Evolutionary conservation across 2,113 vertebrate genomes (phyloP), one percentile per base, ranked within the genome.

Genomic region (Meriones unguiculatus): DNA sequence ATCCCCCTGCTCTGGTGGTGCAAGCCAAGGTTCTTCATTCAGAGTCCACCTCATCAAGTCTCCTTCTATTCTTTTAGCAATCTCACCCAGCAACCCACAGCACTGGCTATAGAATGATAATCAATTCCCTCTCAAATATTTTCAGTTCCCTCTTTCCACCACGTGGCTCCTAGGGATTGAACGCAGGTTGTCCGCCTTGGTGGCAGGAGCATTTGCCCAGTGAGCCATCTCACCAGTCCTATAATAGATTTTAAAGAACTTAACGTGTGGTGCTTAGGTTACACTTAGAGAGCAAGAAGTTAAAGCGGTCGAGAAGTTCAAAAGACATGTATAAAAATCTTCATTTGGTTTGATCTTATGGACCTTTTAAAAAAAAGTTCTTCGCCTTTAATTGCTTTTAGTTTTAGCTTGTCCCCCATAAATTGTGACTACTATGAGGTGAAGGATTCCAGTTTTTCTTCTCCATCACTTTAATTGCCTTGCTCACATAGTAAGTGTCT

Each of bases 361-460:
- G 11, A 30, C 0, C 25, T 28, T 17, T 32, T 20, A 57, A 57
- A 57, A 57, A 90, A 54, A 88, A 67, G 3, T 10, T 70, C 14
- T 81, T 93, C 46, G 7, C 69, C 18, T 75, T 62, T 54, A 54
- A 50, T 69, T 69, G 1, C 11, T 77, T 91, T 54, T 70, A 38
- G 17, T 38, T 91, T 86, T 89, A 54, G 57, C 54, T 73, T 89
- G n/a, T 32, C 76, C 86, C 25, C 70, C 69, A 81, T 88, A 85
- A 82, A 76, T 4, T 89, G 2, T 57, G 46, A 69, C 62, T 67
- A 20, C 9, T 75, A 5, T 17, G 7, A 82, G 14, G 67, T 22
- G 41, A 70, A 32, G 86, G 89, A 87, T 28, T 46, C 62, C 81
- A 57, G 89, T 90, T 92, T 85, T 88, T 30, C 69, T 30, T 64